Evolutionary conservation across 2,888 invertebrate genomes (phyloP).

Genomic region (Phymatocera aterrima): DNA sequence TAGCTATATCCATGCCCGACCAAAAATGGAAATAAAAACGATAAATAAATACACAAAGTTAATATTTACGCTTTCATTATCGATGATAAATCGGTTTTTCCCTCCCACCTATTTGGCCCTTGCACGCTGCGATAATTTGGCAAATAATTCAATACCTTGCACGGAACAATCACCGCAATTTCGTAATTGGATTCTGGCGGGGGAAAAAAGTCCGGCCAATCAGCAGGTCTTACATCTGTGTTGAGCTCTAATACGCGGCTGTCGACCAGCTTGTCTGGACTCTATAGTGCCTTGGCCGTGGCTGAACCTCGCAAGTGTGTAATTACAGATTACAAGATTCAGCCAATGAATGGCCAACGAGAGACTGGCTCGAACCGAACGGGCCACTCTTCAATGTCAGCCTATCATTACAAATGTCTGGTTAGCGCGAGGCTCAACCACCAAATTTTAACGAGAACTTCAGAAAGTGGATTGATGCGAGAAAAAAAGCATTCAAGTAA

Average conservation of each 20-base stretch:
- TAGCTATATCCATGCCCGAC: background rate
- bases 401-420: conserved; percentile 65
- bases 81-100: background rate
- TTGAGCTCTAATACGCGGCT: conserved; percentile 34
- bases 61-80: background rate
- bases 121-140: background rate
- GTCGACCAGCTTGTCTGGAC: conserved; percentile 23
- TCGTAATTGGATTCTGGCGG: conserved; percentile 13
- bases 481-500: background rate
- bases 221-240: conserved; percentile 31
- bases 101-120: no score
- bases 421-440: conserved; percentile 52
- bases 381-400: conserved; percentile 47
- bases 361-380: conserved; percentile 3
- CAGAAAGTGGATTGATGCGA: background rate
- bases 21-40: background rate
- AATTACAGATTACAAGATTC: conserved; percentile 64
- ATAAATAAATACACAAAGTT: background rate
- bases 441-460: conserved; percentile 13
- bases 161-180: conserved; percentile 11
- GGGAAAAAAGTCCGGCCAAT: conserved; percentile 25
- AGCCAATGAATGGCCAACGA: conserved; percentile 55
- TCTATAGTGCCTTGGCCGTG: conserved; percentile 28
- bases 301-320: conserved; percentile 47
- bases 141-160: background rate